Evolutionary conservation across 2,888 invertebrate genomes (phyloP), one percentile per base, ranked within the genome.

Genomic region (Aporophyla nigra): DNA sequence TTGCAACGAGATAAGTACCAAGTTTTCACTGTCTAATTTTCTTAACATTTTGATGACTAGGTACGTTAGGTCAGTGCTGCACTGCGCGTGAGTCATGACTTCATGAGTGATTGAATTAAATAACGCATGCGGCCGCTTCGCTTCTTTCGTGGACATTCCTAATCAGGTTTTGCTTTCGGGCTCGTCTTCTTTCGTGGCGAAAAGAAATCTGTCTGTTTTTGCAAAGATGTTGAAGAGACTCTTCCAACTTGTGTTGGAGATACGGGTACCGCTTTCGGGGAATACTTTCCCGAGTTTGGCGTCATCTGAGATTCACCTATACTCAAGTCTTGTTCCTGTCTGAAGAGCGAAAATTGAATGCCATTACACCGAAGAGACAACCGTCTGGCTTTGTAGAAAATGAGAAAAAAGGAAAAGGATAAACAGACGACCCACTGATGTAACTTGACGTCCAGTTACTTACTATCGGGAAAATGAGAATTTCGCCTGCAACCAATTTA

Each of bases 1-100:
- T 73, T 49, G 53, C n/a, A 73, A 73, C 10, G n/a, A 78, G 27
- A 46, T 61, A 27, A 75, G 56, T 16, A 46, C 19, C 2, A 21
- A 33, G 9, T 54, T 54, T 46, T 56, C 33, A 21, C 12, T 61
- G 19, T 33, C 19, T 49, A 19, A 14, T 68, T 53, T 21, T 46
- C 14, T 2, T 56, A 43, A 19, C 14, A 7, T 56, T 71, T 49
- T 56, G 71, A 71, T 56, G 72, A 72, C 19, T 10, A n/a, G 10
- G 67, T 71, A 46, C 14, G 46, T 71, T n/a, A 24, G n/a, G 56
- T 71, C 46, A 24, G 62, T 27, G 61, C 16, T 21, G 27, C 43
- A 43, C 27, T 27, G 46, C 33, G 49, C 24, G 5, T 72, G 54
- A 56, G 46, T 56, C 71, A 71, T 49, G 14, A 24, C 33, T 19